These are phyloP conservation scores for Tupiocoris notatus DNA, from an alignment of 2,888 invertebrate genomes.

Conservation along the genomic window DNA sequence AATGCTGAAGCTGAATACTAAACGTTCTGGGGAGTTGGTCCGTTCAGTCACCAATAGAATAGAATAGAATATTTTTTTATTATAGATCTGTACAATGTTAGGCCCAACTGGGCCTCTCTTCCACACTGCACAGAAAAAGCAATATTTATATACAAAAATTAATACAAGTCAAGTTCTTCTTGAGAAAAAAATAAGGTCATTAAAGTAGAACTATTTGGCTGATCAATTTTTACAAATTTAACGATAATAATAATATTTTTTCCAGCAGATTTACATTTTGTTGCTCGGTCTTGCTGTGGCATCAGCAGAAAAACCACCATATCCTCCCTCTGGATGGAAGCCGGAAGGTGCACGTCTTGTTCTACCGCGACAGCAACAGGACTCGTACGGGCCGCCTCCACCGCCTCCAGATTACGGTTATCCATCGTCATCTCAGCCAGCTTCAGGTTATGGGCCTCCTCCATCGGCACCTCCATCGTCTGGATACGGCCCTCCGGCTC, in stretches of 20 bases:
- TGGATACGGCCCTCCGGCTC: neutral
- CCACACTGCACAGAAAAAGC: no score
- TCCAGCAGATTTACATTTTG: neutral
- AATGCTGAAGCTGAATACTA: no score
- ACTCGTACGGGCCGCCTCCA: conserved; percentile 20
- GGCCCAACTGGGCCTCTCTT: no score
- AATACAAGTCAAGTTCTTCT: no score
- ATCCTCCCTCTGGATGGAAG: conserved; percentile 38
- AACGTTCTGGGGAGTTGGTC: no score
- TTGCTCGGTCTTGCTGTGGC: conserved; percentile 2
- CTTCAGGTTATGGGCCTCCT: conserved; percentile 24
- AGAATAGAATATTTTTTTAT: no score
- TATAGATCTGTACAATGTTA: no score
- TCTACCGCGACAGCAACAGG: conserved; percentile 21
- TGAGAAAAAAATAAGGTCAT: no score
- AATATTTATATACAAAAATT: no score
- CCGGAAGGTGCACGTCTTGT: conserved; percentile 18
- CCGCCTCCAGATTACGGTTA: conserved; percentile 26
- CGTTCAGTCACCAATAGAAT: no score
- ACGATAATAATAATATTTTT: neutral
- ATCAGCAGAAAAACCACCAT: conserved; percentile 20
- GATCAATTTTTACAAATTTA: no score
- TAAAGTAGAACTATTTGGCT: no score
- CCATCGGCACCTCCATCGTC: neutral
- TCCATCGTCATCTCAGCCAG: neutral